A percentile compares a stretch with the other conserved stretches of the same genome.
These are phyloP conservation scores for Manis pentadactyla DNA, from an alignment of 2,797 vertebrate genomes.

Conservation along the genomic window DNA sequence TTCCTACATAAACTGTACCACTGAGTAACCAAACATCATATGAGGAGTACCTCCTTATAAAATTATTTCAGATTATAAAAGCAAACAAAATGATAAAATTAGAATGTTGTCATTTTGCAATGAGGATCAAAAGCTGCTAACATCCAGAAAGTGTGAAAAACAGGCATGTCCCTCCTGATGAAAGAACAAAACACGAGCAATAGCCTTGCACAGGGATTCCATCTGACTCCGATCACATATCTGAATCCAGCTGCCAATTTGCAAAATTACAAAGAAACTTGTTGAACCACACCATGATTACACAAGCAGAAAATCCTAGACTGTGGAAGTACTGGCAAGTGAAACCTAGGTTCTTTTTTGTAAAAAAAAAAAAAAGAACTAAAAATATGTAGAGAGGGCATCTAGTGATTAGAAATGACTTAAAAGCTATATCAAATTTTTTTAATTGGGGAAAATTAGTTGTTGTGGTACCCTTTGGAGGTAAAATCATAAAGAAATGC, in stretches of 20 bases:
- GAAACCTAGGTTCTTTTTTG: background rate
- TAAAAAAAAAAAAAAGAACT: background rate
- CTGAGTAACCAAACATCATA: background rate
- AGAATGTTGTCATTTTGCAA: background rate
- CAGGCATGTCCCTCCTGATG: background rate
- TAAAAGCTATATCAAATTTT: background rate
- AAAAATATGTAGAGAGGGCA: background rate
- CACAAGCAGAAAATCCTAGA: background rate
- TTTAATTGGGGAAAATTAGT: background rate
- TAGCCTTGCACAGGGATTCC: background rate
- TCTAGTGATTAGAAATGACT: background rate
- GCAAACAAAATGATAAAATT: background rate
- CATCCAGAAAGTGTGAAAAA: background rate
- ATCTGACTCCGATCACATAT: background rate
- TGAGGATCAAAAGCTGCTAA: background rate
- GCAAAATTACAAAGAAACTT: background rate
- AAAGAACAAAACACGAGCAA: background rate
- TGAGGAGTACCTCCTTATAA: background rate
- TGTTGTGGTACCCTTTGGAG: background rate
- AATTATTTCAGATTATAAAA: constrained; percentile 6
- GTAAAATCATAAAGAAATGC: background rate
- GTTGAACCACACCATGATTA: background rate
- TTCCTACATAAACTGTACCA: background rate
- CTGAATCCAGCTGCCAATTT: background rate
- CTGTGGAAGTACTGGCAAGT: background rate